A percentile compares a stretch with the other conserved stretches of the same genome.
Conservation (phyloP, 2,888 invertebrate species). For the Microplitis deprimator region DNA sequence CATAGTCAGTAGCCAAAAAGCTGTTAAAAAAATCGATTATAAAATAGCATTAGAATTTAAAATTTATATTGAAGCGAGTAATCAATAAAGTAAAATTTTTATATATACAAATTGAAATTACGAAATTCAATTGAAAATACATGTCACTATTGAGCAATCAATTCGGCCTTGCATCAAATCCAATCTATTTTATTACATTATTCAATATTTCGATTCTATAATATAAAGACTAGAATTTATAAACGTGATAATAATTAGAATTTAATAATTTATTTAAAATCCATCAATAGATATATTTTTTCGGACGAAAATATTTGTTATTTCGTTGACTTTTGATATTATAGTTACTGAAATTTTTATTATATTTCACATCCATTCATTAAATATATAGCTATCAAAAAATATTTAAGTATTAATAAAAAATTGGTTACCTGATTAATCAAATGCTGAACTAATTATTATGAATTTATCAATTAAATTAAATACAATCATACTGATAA, state of each 20-base stretch:
- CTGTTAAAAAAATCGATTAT: not conserved
- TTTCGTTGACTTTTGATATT: not conserved
- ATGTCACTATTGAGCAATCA: not conserved
- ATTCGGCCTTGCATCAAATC: too few species aligned
- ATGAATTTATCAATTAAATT: not conserved
- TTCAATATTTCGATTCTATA: not conserved
- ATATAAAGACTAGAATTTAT: not conserved
- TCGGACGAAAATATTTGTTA: not conserved
- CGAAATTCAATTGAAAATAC: not conserved
- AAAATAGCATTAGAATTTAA: not conserved
- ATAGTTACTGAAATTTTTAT: not conserved
- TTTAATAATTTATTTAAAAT: not conserved
- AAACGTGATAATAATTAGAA: not conserved
- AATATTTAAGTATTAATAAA: not conserved
- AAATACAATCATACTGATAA: not conserved
- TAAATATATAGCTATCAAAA: not conserved
- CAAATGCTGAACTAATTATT: not conserved
- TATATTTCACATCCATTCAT: not conserved
- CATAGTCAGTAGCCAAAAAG: not conserved
- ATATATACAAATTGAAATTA: not conserved
- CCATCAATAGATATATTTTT: not conserved
- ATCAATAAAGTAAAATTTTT: not conserved
- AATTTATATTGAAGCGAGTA: not conserved
- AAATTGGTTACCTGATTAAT: not conserved
- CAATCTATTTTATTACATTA: not conserved